phyloP scores from a whole-genome alignment of 1,140 invertebrate species.

The Tribolium castaneum region DNA sequence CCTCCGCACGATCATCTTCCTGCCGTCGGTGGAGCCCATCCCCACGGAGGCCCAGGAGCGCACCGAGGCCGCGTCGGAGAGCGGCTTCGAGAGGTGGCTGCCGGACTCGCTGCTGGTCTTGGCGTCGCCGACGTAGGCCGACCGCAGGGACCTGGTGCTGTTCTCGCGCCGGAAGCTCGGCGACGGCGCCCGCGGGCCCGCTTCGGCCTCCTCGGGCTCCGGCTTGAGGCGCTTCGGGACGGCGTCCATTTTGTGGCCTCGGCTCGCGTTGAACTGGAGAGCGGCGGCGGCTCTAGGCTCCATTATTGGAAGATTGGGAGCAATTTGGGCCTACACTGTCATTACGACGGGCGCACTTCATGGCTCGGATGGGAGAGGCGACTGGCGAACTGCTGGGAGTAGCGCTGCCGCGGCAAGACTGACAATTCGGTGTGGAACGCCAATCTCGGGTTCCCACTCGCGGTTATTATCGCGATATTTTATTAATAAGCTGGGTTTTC shows the following conservation, averaged over 20 bases:
- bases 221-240: background rate
- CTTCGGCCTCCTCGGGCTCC: background rate
- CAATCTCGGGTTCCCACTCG: background rate
- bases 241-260: background rate
- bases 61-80: conserved; percentile 74
- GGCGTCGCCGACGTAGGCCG: background rate
- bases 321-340: conserved; percentile 32
- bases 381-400: background rate
- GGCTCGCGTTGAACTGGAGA: conserved; percentile 48
- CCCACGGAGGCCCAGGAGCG: conserved; percentile 83
- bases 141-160: conserved; percentile 52
- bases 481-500: background rate
- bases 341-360: conserved; percentile 2
- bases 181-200: background rate
- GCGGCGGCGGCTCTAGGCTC: conserved; percentile 17
- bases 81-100: conserved; percentile 57
- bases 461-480: background rate
- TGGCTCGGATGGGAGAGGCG: background rate
- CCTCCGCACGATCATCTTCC: conserved; percentile 82
- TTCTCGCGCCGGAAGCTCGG: conserved; percentile 55
- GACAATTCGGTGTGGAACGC: background rate
- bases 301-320: conserved; percentile 31
- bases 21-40: conserved; percentile 87
- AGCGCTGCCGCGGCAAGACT: background rate
- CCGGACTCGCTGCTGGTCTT: conserved; percentile 55